A percentile compares a stretch with the other conserved stretches of the same genome.
Evolutionary conservation across 2,888 invertebrate species (phyloP).

Genomic region (Apodemia duryi): DNA sequence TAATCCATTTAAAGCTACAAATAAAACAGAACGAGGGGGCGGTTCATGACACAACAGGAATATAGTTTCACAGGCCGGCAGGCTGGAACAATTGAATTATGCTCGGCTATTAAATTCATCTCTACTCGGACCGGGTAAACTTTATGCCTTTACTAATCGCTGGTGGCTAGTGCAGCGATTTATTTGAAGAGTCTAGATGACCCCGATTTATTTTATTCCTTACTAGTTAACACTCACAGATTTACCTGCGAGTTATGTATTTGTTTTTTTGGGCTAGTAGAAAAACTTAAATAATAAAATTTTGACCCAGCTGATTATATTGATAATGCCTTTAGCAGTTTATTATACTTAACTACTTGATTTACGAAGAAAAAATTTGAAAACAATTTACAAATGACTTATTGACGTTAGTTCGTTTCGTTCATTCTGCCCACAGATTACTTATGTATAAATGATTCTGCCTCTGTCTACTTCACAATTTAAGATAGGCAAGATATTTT

Average conservation of each 20-base stretch:
- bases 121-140: constrained; percentile 38
- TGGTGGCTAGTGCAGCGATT: constrained; percentile 44
- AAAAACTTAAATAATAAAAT: too few relatives aligned
- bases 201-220: constrained; percentile 16
- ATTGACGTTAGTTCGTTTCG: too few relatives aligned
- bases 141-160: constrained; percentile 46
- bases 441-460: too few relatives aligned
- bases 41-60: constrained; percentile 38
- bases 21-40: constrained; percentile 28
- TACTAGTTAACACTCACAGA: not conserved
- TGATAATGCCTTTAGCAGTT: too few relatives aligned
- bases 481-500: too few relatives aligned
- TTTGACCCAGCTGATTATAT: too few relatives aligned
- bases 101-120: constrained; percentile 58
- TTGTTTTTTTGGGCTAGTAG: too few relatives aligned
- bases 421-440: too few relatives aligned
- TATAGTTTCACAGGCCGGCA: constrained; percentile 60
- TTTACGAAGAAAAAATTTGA: too few relatives aligned
- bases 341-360: too few relatives aligned
- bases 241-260: not conserved
- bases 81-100: constrained; percentile 69
- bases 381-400: too few relatives aligned
- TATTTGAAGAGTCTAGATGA: constrained; percentile 31
- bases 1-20: constrained; percentile 35
- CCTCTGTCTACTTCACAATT: too few relatives aligned